phyloP scores from a whole-genome alignment of 1,140 invertebrate genomes.

The Caenorhabditis briggsae region DNA sequence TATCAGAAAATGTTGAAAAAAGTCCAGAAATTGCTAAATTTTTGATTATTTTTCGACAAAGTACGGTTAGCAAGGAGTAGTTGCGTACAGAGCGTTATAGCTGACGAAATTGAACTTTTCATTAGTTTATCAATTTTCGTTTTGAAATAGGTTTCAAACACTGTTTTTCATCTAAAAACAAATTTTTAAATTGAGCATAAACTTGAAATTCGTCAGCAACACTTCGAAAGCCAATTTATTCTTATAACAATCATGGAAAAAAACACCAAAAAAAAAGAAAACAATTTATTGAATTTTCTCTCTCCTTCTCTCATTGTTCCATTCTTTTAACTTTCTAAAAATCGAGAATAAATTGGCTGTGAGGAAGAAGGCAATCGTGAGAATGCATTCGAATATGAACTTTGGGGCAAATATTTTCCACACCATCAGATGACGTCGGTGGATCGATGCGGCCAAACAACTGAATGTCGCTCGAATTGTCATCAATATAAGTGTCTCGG shows the following conservation, averaged over 20 bases:
- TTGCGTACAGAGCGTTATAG: background rate
- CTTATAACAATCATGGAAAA: background rate
- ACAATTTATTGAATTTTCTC: slow-evolving; percentile 29
- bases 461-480: slow-evolving; percentile 47
- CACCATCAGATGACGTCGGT: slow-evolving; percentile 68
- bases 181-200: no score
- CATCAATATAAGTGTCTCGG: slow-evolving; percentile 43
- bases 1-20: background rate
- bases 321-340: background rate
- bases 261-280: background rate
- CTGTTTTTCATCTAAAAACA: no score
- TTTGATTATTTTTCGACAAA: background rate
- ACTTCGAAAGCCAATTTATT: no score
- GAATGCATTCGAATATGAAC: slow-evolving; percentile 66
- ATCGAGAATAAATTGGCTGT: slow-evolving; percentile 7
- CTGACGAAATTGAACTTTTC: background rate
- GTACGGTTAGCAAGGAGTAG: background rate
- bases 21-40: background rate
- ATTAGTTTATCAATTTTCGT: background rate
- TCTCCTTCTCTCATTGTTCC: background rate
- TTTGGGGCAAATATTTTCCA: slow-evolving; percentile 70
- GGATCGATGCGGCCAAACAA: slow-evolving; percentile 62
- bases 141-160: no score
- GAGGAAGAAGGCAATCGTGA: slow-evolving; percentile 55
- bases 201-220: no score